These are phyloP conservation scores for Vanessa cardui DNA, from an alignment of 2,888 invertebrate genomes.

Conservation along the genomic window DNA sequence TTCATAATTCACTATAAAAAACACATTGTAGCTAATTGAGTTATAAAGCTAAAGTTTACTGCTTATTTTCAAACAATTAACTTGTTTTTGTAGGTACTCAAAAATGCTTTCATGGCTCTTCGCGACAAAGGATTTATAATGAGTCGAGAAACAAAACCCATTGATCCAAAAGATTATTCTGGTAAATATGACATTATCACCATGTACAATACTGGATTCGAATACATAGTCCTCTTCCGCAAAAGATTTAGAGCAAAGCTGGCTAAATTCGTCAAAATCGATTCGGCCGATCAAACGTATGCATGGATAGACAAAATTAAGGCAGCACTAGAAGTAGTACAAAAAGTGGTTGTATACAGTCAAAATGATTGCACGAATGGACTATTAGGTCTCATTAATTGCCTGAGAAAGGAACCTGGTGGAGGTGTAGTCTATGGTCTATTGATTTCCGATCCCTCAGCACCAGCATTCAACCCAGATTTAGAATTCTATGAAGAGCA, in stretches of 20 bases:
- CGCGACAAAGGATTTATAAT: too few species aligned
- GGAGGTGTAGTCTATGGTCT: too few species aligned
- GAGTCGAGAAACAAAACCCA: too few species aligned
- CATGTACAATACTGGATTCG: conserved; percentile 73
- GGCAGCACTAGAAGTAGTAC: conserved; percentile 67
- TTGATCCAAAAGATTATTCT: too few species aligned
- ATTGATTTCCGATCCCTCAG: conserved; percentile 30
- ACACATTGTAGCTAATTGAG: too few species aligned
- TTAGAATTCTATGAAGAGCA: conserved; percentile 62
- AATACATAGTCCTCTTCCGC: conserved; percentile 81
- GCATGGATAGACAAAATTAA: conserved; percentile 80
- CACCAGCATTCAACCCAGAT: too few species aligned
- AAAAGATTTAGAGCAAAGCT: conserved; percentile 74
- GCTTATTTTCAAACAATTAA: too few species aligned
- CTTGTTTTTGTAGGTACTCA: too few species aligned
- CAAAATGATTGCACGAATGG: conserved; percentile 89
- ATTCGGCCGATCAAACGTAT: conserved; percentile 64
- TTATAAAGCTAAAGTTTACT: too few species aligned
- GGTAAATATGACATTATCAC: conserved; percentile 49
- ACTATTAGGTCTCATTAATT: conserved; percentile 84
- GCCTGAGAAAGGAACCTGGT: too few species aligned
- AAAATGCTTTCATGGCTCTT: too few species aligned
- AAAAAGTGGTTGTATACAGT: conserved; percentile 85
- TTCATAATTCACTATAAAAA: too few species aligned
- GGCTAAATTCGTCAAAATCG: conserved; percentile 74